phyloP scores from a whole-genome alignment of 2,113 vertebrate species.

The Propithecus coquereli region DNA sequence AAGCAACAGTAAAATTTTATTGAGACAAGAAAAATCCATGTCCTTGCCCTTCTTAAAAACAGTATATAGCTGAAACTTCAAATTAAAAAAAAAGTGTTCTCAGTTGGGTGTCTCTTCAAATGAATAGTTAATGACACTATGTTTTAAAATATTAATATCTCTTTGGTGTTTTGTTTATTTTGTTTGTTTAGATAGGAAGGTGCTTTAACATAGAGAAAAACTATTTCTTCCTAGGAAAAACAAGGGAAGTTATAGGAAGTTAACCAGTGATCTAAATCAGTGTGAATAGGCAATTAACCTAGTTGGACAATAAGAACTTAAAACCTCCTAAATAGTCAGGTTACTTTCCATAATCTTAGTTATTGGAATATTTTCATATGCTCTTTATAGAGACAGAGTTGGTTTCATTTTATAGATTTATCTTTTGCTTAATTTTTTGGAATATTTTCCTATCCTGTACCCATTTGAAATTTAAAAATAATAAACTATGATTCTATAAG shows the following conservation, averaged over 20 bases:
- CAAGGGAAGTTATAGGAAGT: neutral
- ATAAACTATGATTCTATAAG: neutral
- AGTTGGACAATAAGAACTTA: neutral
- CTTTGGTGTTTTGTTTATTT: neutral
- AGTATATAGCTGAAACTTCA: neutral
- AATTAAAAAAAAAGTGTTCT: neutral
- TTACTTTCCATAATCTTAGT: neutral
- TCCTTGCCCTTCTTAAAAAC: neutral
- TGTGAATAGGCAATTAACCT: neutral
- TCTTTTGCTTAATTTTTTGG: neutral
- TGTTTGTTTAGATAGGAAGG: neutral
- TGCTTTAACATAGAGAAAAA: neutral
- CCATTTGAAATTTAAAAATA: neutral
- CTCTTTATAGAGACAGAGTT: neutral
- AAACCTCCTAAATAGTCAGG: neutral
- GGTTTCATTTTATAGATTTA: neutral
- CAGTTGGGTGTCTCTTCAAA: neutral
- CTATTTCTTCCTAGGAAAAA: neutral
- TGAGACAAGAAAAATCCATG: constrained; percentile 42
- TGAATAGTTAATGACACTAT: neutral
- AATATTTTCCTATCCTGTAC: neutral
- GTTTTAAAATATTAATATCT: neutral
- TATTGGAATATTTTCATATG: neutral
- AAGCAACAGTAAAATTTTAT: constrained; percentile 33
- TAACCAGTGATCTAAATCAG: neutral